These are phyloP conservation scores for Symphodus melops DNA, from an alignment of 2,113 vertebrate genomes.

Conservation along the genomic window DNA sequence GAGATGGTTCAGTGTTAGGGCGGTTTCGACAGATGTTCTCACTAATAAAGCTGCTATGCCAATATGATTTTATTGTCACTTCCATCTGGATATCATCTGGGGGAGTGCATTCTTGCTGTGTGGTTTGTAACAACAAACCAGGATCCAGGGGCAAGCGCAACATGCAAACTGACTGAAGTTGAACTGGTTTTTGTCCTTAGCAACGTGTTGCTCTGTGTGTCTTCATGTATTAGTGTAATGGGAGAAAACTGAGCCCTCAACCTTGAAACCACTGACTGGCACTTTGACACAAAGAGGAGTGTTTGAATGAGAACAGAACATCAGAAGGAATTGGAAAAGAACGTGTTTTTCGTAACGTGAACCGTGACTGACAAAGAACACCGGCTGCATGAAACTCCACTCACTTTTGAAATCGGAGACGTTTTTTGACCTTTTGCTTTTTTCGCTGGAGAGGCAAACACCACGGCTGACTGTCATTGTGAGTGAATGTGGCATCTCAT, in stretches of 20 bases:
- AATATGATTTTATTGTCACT: conserved; percentile 46
- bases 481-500: conserved; percentile 10
- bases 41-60: conserved; percentile 24
- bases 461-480: background rate
- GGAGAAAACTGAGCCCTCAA: conserved; percentile 5
- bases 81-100: conserved; percentile 44
- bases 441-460: conserved; percentile 7
- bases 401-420: background rate
- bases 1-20: conserved; percentile 21
- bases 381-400: conserved; percentile 22
- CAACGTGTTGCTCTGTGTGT: background rate
- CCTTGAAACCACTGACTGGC: conserved; percentile 14
- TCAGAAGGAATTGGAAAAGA: background rate
- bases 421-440: background rate
- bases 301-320: conserved; percentile 8
- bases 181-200: background rate
- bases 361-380: background rate
- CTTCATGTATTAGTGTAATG: background rate
- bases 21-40: conserved; percentile 51
- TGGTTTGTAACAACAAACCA: conserved; percentile 1
- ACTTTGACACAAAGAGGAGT: conserved; percentile 3
- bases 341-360: conserved; percentile 1
- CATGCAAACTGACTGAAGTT: background rate
- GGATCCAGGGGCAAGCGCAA: background rate
- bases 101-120: conserved; percentile 7